Evolutionary conservation across 2,888 invertebrate genomes (phyloP), one percentile per base, ranked within the genome.

Genomic region (Arctia plantaginis): DNA sequence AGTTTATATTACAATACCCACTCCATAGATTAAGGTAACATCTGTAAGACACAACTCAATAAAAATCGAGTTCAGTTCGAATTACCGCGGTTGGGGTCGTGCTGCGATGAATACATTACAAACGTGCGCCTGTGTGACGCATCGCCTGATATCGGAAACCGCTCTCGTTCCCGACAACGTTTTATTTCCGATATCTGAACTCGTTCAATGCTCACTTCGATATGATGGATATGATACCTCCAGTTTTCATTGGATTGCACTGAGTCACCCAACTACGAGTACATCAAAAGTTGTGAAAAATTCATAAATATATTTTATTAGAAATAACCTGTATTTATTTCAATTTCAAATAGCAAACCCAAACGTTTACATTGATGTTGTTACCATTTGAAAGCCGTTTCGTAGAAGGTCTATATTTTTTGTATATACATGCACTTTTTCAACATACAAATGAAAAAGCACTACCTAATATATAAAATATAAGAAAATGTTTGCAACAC

Each of bases 131-230:
- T 77, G 82, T 81, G 81, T 83, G 84, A 86, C 86, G 84, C 83
- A 84, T 80, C 75, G 82, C 71, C 78, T 80, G 80, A 81, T 88
- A 85, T 87, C 84, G 88, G 89, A 86, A 87, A 85, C 86, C 84
- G 82, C 80, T 83, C 80, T 69, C 85, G 85, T 85, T 82, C 84
- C 83, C 84, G 82, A 84, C 83, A 84, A 76, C 86, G 86, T 88
- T 90, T 89, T 87, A 89, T 88, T 87, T 86, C 87, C 88, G 85
- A 86, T 87, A 88, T 87, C 86, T 85, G 85, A 83, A 82, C 82
- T 83, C 78, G 87, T 82, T 85, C 85, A 87, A 86, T 88, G 88
- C 83, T 86, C 88, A 87, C 87, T 86, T 83, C 84, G 83, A 84
- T 86, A 82, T 86, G 86, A 87, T 86, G 83, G 84, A 83, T 84